phyloP scores from a whole-genome alignment of 1,140 invertebrate genomes.

The Nephotettix cincticeps region DNA sequence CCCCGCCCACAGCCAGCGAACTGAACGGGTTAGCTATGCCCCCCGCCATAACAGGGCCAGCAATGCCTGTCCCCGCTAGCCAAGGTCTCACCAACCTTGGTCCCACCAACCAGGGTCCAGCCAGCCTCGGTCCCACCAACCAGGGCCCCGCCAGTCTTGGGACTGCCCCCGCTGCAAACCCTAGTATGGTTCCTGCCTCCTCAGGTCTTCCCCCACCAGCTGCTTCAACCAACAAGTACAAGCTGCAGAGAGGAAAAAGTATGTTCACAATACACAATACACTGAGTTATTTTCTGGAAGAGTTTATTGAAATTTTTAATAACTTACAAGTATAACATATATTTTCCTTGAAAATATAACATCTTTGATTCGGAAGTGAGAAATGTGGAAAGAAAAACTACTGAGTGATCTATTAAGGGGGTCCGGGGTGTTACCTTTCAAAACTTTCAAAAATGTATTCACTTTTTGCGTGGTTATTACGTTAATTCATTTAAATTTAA shows the following conservation, averaged over 20 bases:
- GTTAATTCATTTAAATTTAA: too few species aligned
- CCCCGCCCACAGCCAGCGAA: slow-evolving; percentile 73
- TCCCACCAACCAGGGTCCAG: background rate
- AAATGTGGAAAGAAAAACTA: too few species aligned
- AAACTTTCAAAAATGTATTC: too few species aligned
- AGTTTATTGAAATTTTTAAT: too few species aligned
- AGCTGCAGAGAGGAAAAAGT: slow-evolving; percentile 71
- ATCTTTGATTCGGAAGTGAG: too few species aligned
- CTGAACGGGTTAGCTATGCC: slow-evolving; percentile 11
- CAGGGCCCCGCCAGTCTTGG: slow-evolving; percentile 28
- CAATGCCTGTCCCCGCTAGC: background rate
- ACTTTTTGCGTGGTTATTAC: too few species aligned
- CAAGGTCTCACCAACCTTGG: slow-evolving; percentile 29
- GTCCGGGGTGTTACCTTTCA: too few species aligned
- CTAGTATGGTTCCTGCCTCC: background rate
- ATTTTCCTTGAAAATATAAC: too few species aligned
- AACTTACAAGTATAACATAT: too few species aligned
- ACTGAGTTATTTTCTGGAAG: background rate
- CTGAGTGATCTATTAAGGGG: too few species aligned
- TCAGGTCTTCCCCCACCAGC: slow-evolving; percentile 47
- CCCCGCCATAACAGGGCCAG: background rate
- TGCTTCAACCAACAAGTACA: slow-evolving; percentile 67
- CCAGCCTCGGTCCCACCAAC: too few species aligned
- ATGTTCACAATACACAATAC: slow-evolving; percentile 46
- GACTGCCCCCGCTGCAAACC: slow-evolving; percentile 44